Evolutionary conservation across 2,113 vertebrate species (phyloP).

Genomic region (Phaethornis superciliosus): DNA sequence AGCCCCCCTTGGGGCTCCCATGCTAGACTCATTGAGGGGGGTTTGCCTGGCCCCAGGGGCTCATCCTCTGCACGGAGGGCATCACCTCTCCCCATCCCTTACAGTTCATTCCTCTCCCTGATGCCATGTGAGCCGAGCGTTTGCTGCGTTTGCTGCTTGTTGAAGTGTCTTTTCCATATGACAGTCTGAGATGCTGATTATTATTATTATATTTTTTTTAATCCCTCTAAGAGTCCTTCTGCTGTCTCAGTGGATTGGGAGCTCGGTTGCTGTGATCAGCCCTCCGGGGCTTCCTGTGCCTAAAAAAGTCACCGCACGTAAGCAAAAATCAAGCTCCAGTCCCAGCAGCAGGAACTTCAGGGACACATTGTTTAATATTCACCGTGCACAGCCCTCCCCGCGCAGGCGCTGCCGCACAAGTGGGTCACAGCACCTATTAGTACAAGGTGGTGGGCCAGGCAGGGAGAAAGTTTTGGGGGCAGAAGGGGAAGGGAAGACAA

Average conservation of each 20-base stretch:
- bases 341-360: constrained; percentile 39
- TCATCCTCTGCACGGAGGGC: background rate
- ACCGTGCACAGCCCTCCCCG: background rate
- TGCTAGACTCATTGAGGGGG: background rate
- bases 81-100: background rate
- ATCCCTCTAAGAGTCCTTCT: constrained; percentile 69
- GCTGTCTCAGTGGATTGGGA: constrained; percentile 74
- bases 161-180: constrained; percentile 12
- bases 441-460: background rate
- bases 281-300: constrained; percentile 68
- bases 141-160: constrained; percentile 33
- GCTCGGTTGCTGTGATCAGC: constrained; percentile 67
- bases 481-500: background rate
- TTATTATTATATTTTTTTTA: background rate
- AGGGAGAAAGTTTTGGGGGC: background rate
- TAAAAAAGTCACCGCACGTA: constrained; percentile 72
- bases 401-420: constrained; percentile 5
- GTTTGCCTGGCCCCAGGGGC: background rate
- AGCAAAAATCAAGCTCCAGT: constrained; percentile 61
- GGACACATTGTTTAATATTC: constrained; percentile 62
- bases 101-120: background rate
- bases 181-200: constrained; percentile 35
- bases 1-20: background rate
- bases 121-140: background rate
- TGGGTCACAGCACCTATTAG: constrained; percentile 60